Conservation (phyloP, 2,888 invertebrate genomes). For the Leucoma salicis region DNA sequence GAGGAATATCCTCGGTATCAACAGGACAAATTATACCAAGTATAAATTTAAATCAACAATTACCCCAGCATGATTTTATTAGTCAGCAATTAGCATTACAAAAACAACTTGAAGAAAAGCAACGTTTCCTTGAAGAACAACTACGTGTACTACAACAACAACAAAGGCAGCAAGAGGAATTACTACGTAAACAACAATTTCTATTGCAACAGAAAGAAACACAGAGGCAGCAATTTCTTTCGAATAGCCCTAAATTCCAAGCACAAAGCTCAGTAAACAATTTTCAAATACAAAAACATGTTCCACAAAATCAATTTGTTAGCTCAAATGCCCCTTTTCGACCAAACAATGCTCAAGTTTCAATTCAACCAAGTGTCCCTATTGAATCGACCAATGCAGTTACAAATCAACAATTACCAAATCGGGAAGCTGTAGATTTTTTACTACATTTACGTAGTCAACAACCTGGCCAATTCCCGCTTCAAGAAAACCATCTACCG, state of each 20-base stretch:
- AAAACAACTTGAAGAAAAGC: constrained; percentile 84
- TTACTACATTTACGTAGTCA: constrained; percentile 70
- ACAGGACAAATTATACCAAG: constrained; percentile 30
- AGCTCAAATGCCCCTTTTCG: constrained; percentile 49
- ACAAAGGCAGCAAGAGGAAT: constrained; percentile 86
- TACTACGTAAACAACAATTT: constrained; percentile 84
- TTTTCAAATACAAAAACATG: constrained; percentile 57
- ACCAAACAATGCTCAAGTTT: constrained; percentile 59
- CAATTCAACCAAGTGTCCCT: constrained; percentile 76
- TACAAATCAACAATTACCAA: constrained; percentile 79
- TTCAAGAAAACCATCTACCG: constrained; percentile 75
- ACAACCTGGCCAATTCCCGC: constrained; percentile 69
- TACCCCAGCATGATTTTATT: constrained; percentile 51
- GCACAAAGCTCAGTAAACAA: constrained; percentile 55
- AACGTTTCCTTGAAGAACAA: constrained; percentile 86
- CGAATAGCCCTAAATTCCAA: constrained; percentile 58
- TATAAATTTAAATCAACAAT: constrained; percentile 38
- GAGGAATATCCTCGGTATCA: constrained; percentile 36
- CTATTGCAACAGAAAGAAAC: constrained; percentile 75
- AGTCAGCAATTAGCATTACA: constrained; percentile 65
- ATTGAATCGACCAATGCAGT: constrained; percentile 55
- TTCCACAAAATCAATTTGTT: constrained; percentile 49
- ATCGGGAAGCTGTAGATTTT: constrained; percentile 81
- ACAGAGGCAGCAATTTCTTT: constrained; percentile 57
- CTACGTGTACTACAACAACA: constrained; percentile 85